phyloP scores from a whole-genome alignment of 2,797 vertebrate species.

The Ptychobarbus kaznakovi region DNA sequence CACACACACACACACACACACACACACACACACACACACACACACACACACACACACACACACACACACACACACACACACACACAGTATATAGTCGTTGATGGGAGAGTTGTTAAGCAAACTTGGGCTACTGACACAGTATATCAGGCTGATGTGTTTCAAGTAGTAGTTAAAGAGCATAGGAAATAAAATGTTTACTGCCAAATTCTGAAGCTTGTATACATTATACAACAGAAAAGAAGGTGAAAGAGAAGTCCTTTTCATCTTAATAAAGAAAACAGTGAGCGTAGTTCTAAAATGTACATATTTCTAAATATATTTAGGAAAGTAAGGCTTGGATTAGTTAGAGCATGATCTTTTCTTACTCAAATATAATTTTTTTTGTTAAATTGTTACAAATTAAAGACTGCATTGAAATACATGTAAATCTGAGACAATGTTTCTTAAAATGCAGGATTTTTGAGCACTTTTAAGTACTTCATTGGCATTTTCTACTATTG shows the following conservation, averaged over 20 bases:
- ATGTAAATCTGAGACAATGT: neutral
- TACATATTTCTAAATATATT: slow-evolving; percentile 11
- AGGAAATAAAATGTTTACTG: neutral
- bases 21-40: too few species aligned
- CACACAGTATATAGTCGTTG: neutral
- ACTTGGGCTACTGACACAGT: neutral
- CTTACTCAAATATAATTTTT: neutral
- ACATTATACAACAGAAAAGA: neutral
- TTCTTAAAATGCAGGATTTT: slow-evolving; percentile 35
- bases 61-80: too few species aligned
- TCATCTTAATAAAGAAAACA: neutral
- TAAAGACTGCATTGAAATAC: slow-evolving; percentile 23
- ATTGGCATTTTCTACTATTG: slow-evolving; percentile 37
- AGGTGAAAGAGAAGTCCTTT: neutral
- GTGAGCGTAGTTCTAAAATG: slow-evolving; percentile 36
- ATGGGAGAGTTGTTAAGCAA: neutral
- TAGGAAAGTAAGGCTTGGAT: slow-evolving; percentile 9
- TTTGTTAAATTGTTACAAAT: neutral
- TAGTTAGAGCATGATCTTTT: slow-evolving; percentile 27
- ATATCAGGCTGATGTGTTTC: neutral
- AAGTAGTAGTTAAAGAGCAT: neutral
- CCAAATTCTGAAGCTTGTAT: neutral
- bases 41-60: too few species aligned
- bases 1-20: too few species aligned
- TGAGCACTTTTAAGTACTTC: slow-evolving; percentile 31